These are phyloP conservation scores for Pogonocherus hispidulus DNA, from an alignment of 2,888 invertebrate genomes.

Conservation along the genomic window DNA sequence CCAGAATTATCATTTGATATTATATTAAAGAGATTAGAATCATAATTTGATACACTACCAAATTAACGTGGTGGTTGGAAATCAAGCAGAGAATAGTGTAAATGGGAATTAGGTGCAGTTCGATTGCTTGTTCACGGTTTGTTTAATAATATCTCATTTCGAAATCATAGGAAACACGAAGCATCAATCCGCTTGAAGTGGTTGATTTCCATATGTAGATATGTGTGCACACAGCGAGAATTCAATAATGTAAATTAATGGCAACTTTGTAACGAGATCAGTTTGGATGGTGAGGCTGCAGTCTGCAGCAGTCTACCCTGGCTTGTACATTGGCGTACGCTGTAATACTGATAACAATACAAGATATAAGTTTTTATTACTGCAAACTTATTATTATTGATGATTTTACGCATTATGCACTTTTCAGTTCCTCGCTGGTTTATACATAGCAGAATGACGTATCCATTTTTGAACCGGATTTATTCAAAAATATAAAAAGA, in stretches of 20 bases:
- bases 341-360: not conserved
- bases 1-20: too few species aligned
- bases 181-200: slow-evolving; percentile 58
- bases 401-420: too few species aligned
- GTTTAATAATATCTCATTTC: slow-evolving; percentile 58
- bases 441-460: too few species aligned
- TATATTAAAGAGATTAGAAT: not conserved
- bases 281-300: slow-evolving; percentile 26
- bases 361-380: too few species aligned
- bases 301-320: slow-evolving; percentile 12
- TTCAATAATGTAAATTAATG: slow-evolving; percentile 57
- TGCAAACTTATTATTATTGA: too few species aligned
- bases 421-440: too few species aligned
- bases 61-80: slow-evolving; percentile 35
- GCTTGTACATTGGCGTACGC: slow-evolving; percentile 1
- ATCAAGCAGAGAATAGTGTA: slow-evolving; percentile 41
- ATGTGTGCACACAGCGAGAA: slow-evolving; percentile 48
- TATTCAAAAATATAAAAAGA: too few species aligned
- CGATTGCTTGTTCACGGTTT: slow-evolving; percentile 54
- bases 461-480: too few species aligned
- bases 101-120: slow-evolving; percentile 50
- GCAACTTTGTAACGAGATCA: slow-evolving; percentile 50
- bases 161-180: slow-evolving; percentile 57
- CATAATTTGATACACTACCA: slow-evolving; percentile 15
- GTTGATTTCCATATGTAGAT: slow-evolving; percentile 56